A percentile compares a stretch with the other conserved stretches of the same genome.
Evolutionary conservation across 2,113 vertebrate species (phyloP).

Genomic region (Delphinus delphis): DNA sequence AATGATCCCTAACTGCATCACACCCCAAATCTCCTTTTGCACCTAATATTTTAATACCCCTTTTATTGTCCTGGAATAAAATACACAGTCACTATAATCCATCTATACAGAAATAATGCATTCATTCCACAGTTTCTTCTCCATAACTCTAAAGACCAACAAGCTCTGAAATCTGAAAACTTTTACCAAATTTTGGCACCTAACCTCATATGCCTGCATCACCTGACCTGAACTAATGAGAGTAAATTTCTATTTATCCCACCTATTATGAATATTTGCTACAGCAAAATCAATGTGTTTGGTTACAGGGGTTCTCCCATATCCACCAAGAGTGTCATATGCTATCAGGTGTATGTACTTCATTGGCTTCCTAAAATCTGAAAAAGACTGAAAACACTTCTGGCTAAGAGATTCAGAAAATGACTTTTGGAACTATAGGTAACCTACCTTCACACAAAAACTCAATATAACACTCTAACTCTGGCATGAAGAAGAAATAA

Average conservation of each 20-base stretch:
- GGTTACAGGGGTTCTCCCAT: background rate
- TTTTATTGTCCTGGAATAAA: conserved; percentile 8
- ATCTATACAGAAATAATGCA: background rate
- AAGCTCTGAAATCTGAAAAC: background rate
- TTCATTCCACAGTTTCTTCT: background rate
- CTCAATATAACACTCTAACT: background rate
- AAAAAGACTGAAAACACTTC: background rate
- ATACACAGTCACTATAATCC: background rate
- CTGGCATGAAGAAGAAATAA: background rate
- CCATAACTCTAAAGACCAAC: background rate
- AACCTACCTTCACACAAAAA: background rate
- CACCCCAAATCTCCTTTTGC: background rate
- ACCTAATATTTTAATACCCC: background rate
- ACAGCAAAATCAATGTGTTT: background rate
- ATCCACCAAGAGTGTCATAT: background rate
- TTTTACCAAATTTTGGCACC: background rate
- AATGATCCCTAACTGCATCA: background rate
- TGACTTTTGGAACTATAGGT: background rate
- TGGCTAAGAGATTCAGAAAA: background rate
- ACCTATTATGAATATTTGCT: background rate
- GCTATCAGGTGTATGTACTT: background rate
- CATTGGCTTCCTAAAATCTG: background rate
- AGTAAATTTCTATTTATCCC: background rate
- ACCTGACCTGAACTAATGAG: background rate
- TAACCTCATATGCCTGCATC: background rate